phyloP scores from a whole-genome alignment of 2,113 vertebrate species.

The Ursus arctos region DNA sequence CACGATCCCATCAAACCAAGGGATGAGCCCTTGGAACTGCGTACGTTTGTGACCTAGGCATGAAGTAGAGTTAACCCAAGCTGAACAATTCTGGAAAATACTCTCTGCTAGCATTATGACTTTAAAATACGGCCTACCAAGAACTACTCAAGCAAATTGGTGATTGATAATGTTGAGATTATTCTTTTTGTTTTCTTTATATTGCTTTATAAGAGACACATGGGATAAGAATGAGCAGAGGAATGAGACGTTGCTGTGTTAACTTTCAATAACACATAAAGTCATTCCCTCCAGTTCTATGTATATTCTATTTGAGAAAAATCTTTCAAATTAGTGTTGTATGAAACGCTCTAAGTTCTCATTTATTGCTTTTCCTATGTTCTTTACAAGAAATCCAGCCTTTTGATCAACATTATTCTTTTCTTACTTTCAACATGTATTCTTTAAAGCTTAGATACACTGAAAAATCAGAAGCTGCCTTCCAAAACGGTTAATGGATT shows the following conservation, averaged over 20 bases:
- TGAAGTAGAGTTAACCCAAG: not conserved
- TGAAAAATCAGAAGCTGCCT: not conserved
- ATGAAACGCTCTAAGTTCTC: not conserved
- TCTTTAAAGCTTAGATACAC: not conserved
- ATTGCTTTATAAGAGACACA: not conserved
- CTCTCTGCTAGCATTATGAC: not conserved
- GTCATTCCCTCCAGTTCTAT: not conserved
- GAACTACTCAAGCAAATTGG: not conserved
- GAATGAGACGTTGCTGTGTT: fast-evolving
- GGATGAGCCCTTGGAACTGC: not conserved
- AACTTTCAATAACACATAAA: not conserved
- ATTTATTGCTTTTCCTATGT: not conserved
- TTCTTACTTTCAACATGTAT: not conserved
- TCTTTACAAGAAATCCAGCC: not conserved
- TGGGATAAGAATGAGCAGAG: not conserved
- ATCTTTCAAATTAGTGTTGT: not conserved
- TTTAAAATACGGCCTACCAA: not conserved
- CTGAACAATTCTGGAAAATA: not conserved
- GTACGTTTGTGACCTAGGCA: not conserved
- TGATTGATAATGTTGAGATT: not conserved
- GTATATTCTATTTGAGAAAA: not conserved
- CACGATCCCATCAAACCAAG: not conserved
- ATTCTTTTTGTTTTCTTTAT: not conserved
- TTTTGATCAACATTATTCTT: not conserved
- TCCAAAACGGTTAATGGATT: not conserved